phyloP scores from a whole-genome alignment of 2,888 invertebrate genomes.

The Stenichneumon culpator region DNA sequence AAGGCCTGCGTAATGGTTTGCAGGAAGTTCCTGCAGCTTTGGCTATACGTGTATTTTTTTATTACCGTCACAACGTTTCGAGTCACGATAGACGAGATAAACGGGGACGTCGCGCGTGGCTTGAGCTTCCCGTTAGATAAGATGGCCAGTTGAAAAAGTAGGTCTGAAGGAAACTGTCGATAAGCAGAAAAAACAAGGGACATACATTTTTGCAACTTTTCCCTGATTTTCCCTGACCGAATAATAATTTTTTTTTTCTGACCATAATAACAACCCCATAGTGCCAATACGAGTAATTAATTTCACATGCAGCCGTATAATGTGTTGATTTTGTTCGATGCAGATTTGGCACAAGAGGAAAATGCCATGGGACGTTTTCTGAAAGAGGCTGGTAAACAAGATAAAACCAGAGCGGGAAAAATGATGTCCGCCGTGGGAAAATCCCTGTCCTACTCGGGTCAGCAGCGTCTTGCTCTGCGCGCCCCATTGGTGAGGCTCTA shows the following conservation, averaged over 20 bases:
- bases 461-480: constrained; percentile 95
- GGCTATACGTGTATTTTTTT: too few relatives aligned
- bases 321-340: neutral
- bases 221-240: neutral
- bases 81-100: neutral
- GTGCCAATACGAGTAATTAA: neutral
- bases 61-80: neutral
- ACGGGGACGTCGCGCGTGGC: too few relatives aligned
- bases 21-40: too few relatives aligned
- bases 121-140: neutral
- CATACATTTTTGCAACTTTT: neutral
- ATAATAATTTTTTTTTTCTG: neutral
- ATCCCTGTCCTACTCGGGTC: constrained; percentile 95
- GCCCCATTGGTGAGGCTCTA: constrained; percentile 95
- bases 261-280: neutral
- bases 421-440: constrained; percentile 94
- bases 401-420: constrained; percentile 93
- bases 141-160: neutral
- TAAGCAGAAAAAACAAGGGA: neutral
- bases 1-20: too few relatives aligned
- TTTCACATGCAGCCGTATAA: neutral
- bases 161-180: neutral
- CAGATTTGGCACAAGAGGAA: constrained; percentile 97
- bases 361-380: constrained; percentile 97
- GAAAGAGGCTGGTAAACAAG: constrained; percentile 96